These are phyloP conservation scores for Acanthurus leucopareius DNA, from an alignment of 2,797 vertebrate genomes.

Conservation along the genomic window DNA sequence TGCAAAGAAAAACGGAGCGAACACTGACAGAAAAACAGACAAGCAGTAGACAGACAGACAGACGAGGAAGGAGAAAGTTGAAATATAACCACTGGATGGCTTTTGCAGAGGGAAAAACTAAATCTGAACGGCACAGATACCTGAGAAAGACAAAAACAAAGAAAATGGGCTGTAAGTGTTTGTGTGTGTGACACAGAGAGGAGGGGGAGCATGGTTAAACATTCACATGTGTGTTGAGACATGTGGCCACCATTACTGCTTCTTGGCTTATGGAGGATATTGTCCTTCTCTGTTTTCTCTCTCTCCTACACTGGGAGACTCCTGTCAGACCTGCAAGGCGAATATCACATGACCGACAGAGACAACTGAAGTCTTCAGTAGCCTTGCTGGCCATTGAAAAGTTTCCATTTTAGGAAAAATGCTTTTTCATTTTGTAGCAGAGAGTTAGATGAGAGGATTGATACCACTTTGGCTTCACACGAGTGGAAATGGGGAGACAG, in stretches of 20 bases:
- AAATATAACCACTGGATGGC: slow-evolving; percentile 27
- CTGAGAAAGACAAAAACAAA: slow-evolving; percentile 48
- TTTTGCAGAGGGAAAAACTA: slow-evolving; percentile 13
- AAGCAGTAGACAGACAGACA: background rate
- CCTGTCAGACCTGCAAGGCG: background rate
- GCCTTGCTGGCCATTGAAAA: background rate
- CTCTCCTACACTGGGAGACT: slow-evolving; percentile 3
- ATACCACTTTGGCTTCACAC: background rate
- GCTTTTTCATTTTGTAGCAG: background rate
- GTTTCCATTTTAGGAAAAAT: background rate
- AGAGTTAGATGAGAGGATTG: background rate
- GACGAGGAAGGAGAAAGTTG: slow-evolving; percentile 12
- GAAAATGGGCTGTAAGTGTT: slow-evolving; percentile 2
- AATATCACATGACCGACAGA: background rate
- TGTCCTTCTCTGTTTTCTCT: slow-evolving; percentile 46
- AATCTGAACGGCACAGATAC: slow-evolving; percentile 24
- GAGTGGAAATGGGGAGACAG: background rate
- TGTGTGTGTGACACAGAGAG: slow-evolving; percentile 44
- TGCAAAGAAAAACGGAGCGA: slow-evolving; percentile 34
- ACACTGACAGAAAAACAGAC: slow-evolving; percentile 35
- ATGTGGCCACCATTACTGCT: slow-evolving; percentile 78
- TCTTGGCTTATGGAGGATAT: slow-evolving; percentile 57
- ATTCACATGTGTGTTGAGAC: slow-evolving; percentile 79
- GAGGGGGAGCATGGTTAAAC: slow-evolving; percentile 65
- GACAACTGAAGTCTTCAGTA: background rate